These are phyloP conservation scores for Papilio helenus DNA, from an alignment of 1,140 invertebrate genomes.

Conservation along the genomic window DNA sequence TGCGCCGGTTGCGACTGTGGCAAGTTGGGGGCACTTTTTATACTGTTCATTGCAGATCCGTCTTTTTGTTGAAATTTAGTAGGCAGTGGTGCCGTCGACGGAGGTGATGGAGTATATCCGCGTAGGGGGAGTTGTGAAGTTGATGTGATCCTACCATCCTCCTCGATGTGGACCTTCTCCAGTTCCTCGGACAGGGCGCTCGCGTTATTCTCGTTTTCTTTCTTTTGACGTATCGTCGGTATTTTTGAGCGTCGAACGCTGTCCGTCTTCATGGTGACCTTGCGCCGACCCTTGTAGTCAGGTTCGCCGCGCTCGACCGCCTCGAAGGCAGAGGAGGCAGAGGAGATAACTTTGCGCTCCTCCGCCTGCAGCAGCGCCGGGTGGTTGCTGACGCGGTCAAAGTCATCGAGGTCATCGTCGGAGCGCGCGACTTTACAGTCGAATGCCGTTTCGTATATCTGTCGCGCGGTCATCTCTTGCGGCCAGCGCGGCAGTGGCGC, in stretches of 20 bases:
- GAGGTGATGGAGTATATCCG: constrained; percentile 89
- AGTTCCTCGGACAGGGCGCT: constrained; percentile 84
- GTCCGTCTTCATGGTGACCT: constrained; percentile 80
- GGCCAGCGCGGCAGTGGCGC: constrained; percentile 86
- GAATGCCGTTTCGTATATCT: constrained; percentile 94
- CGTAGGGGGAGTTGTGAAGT: constrained; percentile 82
- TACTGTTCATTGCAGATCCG: constrained; percentile 88
- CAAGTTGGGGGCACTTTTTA: constrained; percentile 89
- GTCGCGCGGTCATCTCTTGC: constrained; percentile 85
- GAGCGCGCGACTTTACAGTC: constrained; percentile 92
- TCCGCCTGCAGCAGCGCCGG: constrained; percentile 87
- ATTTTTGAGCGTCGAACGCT: constrained; percentile 84
- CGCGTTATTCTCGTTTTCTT: constrained; percentile 83
- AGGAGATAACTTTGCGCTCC: constrained; percentile 78
- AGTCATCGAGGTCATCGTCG: constrained; percentile 91
- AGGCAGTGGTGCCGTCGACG: constrained; percentile 90
- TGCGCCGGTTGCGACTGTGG: constrained; percentile 87
- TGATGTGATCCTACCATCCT: constrained; percentile 80
- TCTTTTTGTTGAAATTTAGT: constrained; percentile 91
- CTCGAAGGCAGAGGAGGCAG: constrained; percentile 78
- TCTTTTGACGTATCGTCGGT: constrained; percentile 83
- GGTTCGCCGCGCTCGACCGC: constrained; percentile 76
- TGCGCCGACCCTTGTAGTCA: constrained; percentile 77
- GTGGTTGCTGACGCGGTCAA: constrained; percentile 91
- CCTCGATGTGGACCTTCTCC: constrained; percentile 85